Evolutionary conservation across 1,140 invertebrate species (phyloP).

Genomic region (Ruditapes philippinarum): DNA sequence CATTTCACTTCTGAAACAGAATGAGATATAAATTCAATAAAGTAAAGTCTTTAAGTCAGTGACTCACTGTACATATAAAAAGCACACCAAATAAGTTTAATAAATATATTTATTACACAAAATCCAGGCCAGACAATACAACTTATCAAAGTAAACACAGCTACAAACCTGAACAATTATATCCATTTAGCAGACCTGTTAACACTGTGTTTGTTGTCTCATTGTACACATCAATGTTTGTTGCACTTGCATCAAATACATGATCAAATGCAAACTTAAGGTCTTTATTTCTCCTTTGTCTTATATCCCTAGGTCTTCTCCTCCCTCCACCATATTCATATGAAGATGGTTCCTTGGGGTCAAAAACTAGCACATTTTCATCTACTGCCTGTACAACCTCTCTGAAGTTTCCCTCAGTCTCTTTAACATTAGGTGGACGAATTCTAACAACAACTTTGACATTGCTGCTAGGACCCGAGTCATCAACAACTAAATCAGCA

Average conservation of each 20-base stretch:
- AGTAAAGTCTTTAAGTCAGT: no score
- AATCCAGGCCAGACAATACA: no score
- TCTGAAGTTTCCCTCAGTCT: conserved; percentile 90
- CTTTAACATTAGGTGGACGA: conserved; percentile 94
- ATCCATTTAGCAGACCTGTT: conserved; percentile 89
- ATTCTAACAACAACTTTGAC: conserved; percentile 96
- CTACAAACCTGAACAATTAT: conserved; percentile 95
- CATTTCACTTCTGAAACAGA: no score
- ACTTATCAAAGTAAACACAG: no score
- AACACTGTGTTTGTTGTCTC: conserved; percentile 88
- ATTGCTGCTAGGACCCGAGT: conserved; percentile 82
- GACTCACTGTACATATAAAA: no score
- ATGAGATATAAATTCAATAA: no score
- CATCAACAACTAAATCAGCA: background rate
- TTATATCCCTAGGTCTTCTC: conserved; percentile 92
- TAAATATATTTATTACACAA: no score
- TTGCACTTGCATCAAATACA: conserved; percentile 91
- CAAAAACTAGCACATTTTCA: conserved; percentile 94
- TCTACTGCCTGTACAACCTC: conserved; percentile 89
- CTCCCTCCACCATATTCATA: conserved; percentile 94
- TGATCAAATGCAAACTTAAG: conserved; percentile 95
- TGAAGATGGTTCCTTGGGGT: conserved; percentile 94
- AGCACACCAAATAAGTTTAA: no score
- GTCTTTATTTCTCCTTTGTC: conserved; percentile 94
- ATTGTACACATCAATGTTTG: conserved; percentile 94